These are phyloP conservation scores for Adelognathus sp. DNA, from an alignment of 2,888 invertebrate species.

Conservation along the genomic window DNA sequence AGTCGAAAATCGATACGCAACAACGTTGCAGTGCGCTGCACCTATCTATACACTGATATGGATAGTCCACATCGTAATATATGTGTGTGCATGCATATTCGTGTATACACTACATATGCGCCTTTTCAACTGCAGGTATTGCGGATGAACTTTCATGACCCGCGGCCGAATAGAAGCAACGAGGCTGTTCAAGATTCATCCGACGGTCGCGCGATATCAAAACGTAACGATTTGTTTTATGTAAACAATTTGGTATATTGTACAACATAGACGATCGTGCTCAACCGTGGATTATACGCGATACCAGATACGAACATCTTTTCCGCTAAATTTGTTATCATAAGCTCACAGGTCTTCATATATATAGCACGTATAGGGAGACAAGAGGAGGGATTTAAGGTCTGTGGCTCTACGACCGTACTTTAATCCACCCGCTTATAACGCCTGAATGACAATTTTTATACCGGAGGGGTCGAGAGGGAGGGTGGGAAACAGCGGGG, in stretches of 20 bases:
- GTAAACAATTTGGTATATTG: not conserved
- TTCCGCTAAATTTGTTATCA: constrained; percentile 61
- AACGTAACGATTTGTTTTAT: constrained; percentile 11
- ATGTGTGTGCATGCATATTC: not conserved
- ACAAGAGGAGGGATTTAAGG: constrained; percentile 46
- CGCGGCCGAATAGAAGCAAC: constrained; percentile 15
- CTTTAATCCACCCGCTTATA: constrained; percentile 61
- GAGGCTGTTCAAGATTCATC: constrained; percentile 23
- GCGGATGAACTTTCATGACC: constrained; percentile 60
- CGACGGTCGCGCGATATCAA: constrained; percentile 30
- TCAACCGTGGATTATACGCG: constrained; percentile 25
- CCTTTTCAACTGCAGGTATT: constrained; percentile 57
- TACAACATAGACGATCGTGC: not conserved
- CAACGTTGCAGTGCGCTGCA: constrained; percentile 58
- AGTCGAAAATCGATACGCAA: constrained; percentile 60
- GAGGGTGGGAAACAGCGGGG: not conserved
- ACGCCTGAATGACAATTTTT: constrained; percentile 48
- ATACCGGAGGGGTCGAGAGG: not conserved
- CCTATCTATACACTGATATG: constrained; percentile 24
- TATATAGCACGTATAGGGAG: not conserved
- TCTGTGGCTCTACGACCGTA: constrained; percentile 60
- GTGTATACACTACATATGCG: constrained; percentile 17
- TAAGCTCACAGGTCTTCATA: constrained; percentile 55
- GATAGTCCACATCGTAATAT: not conserved
- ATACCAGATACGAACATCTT: constrained; percentile 57